Evolutionary conservation across 2,797 vertebrate species (phyloP).

Genomic region (Pygocentrus nattereri): DNA sequence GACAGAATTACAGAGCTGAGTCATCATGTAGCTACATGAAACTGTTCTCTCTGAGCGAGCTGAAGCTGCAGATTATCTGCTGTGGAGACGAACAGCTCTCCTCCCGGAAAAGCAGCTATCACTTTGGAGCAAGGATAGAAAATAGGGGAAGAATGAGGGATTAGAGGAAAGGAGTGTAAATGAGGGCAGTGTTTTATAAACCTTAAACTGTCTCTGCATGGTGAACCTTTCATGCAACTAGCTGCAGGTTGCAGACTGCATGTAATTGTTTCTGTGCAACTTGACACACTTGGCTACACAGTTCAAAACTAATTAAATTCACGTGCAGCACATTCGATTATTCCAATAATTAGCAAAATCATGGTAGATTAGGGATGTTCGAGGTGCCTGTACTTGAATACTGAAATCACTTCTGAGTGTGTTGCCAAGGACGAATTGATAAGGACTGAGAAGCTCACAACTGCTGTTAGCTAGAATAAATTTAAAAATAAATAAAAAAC

Average conservation of each 20-base stretch:
- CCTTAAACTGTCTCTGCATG: not conserved
- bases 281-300: not conserved
- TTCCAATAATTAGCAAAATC: no score
- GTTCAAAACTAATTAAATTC: no score
- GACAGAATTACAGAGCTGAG: slow-evolving; percentile 84
- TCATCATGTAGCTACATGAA: slow-evolving; percentile 84
- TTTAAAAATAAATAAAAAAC: no score
- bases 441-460: no score
- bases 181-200: slow-evolving; percentile 43
- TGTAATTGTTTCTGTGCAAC: not conserved
- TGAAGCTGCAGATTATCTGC: slow-evolving; percentile 80
- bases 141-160: slow-evolving; percentile 15
- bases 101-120: slow-evolving; percentile 82
- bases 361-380: no score
- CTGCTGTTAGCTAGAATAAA: no score
- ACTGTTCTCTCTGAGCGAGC: slow-evolving; percentile 66
- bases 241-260: not conserved
- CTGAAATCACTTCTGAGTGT: no score
- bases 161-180: slow-evolving; percentile 24
- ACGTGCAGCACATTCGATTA: no score
- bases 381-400: no score
- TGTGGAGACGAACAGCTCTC: slow-evolving; percentile 73
- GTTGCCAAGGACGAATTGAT: no score
- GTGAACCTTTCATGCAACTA: not conserved
- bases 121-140: slow-evolving; percentile 51